Base-by-base conservation (phyloP, 2,797 vertebrate genomes). In the Peromyscus nudipes region DNA sequence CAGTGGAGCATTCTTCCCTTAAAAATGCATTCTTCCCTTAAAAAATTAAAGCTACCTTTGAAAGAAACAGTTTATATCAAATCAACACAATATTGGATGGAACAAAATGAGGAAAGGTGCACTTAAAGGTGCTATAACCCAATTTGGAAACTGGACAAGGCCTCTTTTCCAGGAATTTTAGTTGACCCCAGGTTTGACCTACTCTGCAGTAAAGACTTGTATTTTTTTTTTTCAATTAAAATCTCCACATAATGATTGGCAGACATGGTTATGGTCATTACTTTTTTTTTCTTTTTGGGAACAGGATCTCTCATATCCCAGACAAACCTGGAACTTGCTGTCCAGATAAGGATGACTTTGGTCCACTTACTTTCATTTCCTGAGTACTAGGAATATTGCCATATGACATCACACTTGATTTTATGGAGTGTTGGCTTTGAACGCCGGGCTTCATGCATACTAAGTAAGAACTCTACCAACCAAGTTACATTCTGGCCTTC, bases 1-100 rank as follows among this genome's bases (percentile, higher is more conserved):
- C 93, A 95, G 37, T 94, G 90, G 90, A 96, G 87, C 93, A 92
- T n/a, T n/a, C n/a, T n/a, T n/a, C n/a, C n/a, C n/a, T n/a, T n/a
- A 90, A 73, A 95, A 83, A 95, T 92, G 88, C 4, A 67, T 84
- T 92, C 25, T 86, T 93, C 34, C 65, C 69, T 89, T 17, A 81
- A 84, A 93, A 49, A 81, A 89, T 67, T 43, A 62, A 60, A 91
- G 3, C 6, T 62, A 8, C 87, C 92, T 96, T 73, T n/a, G 40
- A 97, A 87, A 34, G 62, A 86, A 89, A 94, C 12, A 88, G 43
- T 27, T 65, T 67, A 14, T 71, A 76, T 91, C 43, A 95, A 87
- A 84, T 31, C 43, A 86, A 16, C n/a, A 87, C 6, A 17, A 4
- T 37, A 8, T 2, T 64, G 31, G 60, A 69, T 17, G 52, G 75